Base-by-base conservation (phyloP, 2,113 vertebrate species). In the Geococcyx californianus region DNA sequence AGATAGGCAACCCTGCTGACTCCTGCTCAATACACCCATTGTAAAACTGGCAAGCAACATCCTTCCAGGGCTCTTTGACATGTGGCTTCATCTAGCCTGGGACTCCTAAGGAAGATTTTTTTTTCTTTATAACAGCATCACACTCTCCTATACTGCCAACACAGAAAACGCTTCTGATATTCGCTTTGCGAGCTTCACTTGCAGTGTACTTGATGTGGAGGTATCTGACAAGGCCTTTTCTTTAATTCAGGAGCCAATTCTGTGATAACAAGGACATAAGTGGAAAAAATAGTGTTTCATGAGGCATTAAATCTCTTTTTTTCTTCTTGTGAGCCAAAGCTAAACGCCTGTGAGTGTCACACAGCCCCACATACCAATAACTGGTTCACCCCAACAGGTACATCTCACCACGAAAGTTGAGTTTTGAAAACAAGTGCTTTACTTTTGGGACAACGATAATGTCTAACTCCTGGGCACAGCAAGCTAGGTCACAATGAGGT, bases 1-100 rank as follows among this genome's bases (percentile, higher is more conserved):
- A 95, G 90, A 91, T 79, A 93, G 73, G 83, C 84, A 94, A 88
- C 81, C 94, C 94, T 91, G 95, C 90, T 92, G 96, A 95, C 89
- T 95, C 92, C 80, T 93, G 85, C 70, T 88, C 88, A 95, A 97
- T 87, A 91, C 93, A 92, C 69, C 82, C 84, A 92, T 94, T 95
- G 89, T 95, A 96, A 94, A 92, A 56, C 67, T 92, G 55, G 95
- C 78, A 93, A 97, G 88, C 80, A 91, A 66, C 78, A 92, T 94
- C 81, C 77, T 95, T 90, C 95, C 84, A 93, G 51, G 81, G 77
- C 75, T 94, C 91, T 95, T 79, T 79, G 92, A 86, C 89, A 62
- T 92, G 74, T 74, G 68, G 84, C 59, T 95, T 95, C 91, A 81
- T 52, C 79, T 86, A 87, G 84, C 73, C 69, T 70, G 70, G 81